These are phyloP conservation scores for Dendrocincla fuliginosa DNA, from an alignment of 2,797 vertebrate genomes.

Conservation along the genomic window DNA sequence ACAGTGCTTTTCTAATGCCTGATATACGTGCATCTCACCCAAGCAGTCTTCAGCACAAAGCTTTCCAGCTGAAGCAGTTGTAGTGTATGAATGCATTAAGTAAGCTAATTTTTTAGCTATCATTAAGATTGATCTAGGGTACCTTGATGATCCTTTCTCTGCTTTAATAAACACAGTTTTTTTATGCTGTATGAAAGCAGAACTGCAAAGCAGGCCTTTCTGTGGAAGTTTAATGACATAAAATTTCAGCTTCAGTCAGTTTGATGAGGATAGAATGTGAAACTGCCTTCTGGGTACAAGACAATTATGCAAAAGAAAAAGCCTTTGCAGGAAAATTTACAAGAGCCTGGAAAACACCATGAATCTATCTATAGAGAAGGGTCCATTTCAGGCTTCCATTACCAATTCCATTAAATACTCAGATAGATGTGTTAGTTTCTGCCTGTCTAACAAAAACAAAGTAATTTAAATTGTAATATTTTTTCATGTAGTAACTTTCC, in stretches of 20 bases:
- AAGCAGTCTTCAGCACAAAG: neutral
- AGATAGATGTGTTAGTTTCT: neutral
- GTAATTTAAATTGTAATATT: neutral
- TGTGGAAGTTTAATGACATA: neutral
- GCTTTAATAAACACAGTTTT: neutral
- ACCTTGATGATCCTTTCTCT: neutral
- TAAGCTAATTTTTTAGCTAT: neutral
- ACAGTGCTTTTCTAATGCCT: neutral
- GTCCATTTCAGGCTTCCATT: neutral
- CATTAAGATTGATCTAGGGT: neutral
- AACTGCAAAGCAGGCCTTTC: neutral
- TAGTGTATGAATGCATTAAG: neutral
- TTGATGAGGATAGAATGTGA: conserved; percentile 24
- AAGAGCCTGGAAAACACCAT: neutral
- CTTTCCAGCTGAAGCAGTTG: neutral
- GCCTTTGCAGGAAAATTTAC: neutral
- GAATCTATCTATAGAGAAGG: neutral
- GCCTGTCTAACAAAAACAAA: neutral
- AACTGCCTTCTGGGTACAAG: neutral
- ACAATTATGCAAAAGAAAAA: neutral
- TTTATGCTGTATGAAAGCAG: neutral
- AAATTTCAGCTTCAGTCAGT: conserved; percentile 1
- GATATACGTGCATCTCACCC: neutral
- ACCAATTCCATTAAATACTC: neutral
- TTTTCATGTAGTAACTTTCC: neutral